Percentiles rank a stretch among this genome's conserved stretches.
These are phyloP conservation scores for Lithobates pipiens DNA, from an alignment of 2,797 vertebrate species.

Conservation along the genomic window DNA sequence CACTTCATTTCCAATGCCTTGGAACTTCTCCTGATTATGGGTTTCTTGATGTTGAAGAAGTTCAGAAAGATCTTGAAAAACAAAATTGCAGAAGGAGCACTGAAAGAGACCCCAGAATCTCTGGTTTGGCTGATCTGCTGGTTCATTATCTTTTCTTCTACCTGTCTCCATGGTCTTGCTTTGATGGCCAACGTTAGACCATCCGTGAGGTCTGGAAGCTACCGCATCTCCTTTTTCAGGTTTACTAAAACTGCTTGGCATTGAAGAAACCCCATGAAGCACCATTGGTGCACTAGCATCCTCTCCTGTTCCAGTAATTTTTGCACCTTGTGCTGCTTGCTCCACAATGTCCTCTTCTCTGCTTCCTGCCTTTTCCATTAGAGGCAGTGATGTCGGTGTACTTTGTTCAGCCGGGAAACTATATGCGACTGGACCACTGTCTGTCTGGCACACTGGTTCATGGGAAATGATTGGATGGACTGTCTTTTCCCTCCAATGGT, in stretches of 20 bases:
- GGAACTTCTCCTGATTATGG: conserved; percentile 58
- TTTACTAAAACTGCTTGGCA: conserved; percentile 49
- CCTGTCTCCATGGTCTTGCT: conserved; percentile 26
- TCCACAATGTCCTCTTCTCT: conserved; percentile 31
- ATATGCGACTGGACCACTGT: conserved; percentile 15
- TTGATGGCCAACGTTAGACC: conserved; percentile 24
- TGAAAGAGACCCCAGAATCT: conserved; percentile 57
- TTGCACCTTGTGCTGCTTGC: conserved; percentile 17
- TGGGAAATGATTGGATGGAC: conserved; percentile 9
- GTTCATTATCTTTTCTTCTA: conserved; percentile 43
- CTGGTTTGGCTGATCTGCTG: conserved; percentile 44
- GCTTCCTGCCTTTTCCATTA: conserved; percentile 30
- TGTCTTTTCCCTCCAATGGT: conserved; percentile 44
- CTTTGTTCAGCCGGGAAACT: conserved; percentile 34
- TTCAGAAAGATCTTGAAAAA: conserved; percentile 59
- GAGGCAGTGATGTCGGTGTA: conserved; percentile 9
- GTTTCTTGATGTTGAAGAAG: conserved; percentile 58
- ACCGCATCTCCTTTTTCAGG: conserved; percentile 35
- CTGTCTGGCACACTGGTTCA: conserved; percentile 35
- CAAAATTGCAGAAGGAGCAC: conserved; percentile 59
- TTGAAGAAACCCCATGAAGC: conserved; percentile 35
- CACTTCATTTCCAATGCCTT: conserved; percentile 51
- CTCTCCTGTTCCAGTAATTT: conserved; percentile 11
- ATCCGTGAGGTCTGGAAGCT: conserved; percentile 48
- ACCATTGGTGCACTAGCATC: conserved; percentile 25